Percentiles rank a stretch among this genome's conserved stretches.
phyloP scores from a whole-genome alignment of 1,140 invertebrate genomes.

The Potamilus streckersoni region DNA sequence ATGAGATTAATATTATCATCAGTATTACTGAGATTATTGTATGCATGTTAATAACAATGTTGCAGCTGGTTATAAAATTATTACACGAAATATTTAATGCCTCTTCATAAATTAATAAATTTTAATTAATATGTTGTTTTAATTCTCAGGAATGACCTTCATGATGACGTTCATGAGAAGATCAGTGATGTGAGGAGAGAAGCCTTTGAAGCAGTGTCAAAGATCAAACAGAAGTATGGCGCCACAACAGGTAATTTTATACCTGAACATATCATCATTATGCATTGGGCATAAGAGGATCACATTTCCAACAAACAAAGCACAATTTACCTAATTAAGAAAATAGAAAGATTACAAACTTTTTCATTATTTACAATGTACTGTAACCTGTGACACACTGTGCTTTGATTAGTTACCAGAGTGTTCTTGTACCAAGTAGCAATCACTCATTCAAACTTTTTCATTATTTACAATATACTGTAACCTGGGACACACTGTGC shows the following conservation, averaged over 20 bases:
- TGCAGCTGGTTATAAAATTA: neutral
- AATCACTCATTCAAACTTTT: too few relatives aligned
- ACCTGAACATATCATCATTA: neutral
- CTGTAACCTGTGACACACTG: too few relatives aligned
- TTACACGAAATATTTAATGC: neutral
- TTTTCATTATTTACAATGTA: neutral
- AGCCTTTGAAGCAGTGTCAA: slow-evolving; percentile 54
- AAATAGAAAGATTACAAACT: neutral
- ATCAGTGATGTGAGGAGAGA: slow-evolving; percentile 53
- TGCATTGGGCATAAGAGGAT: neutral
- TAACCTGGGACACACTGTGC: too few relatives aligned
- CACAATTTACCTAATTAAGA: neutral
- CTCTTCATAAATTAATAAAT: neutral
- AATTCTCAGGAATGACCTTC: slow-evolving; percentile 51
- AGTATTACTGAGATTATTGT: neutral
- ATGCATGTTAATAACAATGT: neutral
- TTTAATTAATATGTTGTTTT: neutral
- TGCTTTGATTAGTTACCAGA: too few relatives aligned
- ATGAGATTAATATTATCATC: too few relatives aligned
- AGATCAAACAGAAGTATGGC: slow-evolving; percentile 52
- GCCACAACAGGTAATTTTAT: slow-evolving; percentile 38
- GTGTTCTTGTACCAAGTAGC: too few relatives aligned
- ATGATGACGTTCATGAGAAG: slow-evolving; percentile 57
- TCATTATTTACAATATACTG: too few relatives aligned
- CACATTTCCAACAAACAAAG: neutral